These are phyloP conservation scores for Eristalis arbustorum DNA, from an alignment of 2,888 invertebrate species.

Conservation along the genomic window DNA sequence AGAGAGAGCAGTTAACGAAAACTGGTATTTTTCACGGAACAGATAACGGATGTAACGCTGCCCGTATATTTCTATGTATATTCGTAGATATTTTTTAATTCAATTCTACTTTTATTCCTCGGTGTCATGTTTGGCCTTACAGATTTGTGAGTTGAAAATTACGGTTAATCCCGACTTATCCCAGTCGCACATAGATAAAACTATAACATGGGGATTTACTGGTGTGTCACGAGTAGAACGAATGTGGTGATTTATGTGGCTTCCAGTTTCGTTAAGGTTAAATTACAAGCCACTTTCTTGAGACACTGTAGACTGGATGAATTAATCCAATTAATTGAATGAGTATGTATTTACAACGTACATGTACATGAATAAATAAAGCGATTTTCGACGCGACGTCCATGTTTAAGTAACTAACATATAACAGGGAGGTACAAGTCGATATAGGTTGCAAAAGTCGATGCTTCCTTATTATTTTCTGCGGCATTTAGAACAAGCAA, in stretches of 20 bases:
- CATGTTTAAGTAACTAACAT: too few species aligned
- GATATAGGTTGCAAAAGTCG: neutral
- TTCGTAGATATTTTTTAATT: neutral
- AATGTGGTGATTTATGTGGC: slow-evolving; percentile 3
- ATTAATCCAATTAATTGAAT: neutral
- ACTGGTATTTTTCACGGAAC: neutral
- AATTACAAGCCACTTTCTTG: neutral
- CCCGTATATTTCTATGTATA: neutral
- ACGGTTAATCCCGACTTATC: slow-evolving; percentile 2
- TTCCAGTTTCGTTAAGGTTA: neutral
- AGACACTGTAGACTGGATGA: neutral
- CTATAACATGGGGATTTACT: neutral
- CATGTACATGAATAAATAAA: neutral
- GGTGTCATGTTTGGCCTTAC: neutral
- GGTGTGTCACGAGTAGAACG: neutral
- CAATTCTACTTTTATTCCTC: neutral
- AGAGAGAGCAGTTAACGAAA: neutral
- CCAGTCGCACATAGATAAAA: neutral
- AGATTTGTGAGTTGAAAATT: neutral
- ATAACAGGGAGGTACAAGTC: neutral
- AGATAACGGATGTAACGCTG: neutral
- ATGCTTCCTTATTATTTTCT: too few species aligned
- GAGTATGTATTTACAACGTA: neutral
- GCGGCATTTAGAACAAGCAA: too few species aligned
- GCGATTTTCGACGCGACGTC: too few species aligned